These are phyloP conservation scores for Neomorphus geoffroyi DNA, from an alignment of 2,797 vertebrate genomes.

Conservation along the genomic window DNA sequence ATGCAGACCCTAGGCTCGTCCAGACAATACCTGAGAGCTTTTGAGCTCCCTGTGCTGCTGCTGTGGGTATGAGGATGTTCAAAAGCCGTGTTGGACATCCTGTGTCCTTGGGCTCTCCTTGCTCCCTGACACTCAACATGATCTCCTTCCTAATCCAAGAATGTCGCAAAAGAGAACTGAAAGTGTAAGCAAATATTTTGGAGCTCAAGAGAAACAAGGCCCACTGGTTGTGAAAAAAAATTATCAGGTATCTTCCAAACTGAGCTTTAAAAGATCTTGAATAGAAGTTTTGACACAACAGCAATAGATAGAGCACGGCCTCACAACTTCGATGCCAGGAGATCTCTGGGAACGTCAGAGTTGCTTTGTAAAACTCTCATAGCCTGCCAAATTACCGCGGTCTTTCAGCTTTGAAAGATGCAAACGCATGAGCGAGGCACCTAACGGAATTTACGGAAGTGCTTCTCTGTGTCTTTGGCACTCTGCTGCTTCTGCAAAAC, in stretches of 20 bases:
- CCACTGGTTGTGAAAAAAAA: not conserved
- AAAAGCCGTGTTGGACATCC: not conserved
- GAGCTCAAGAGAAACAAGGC: not conserved
- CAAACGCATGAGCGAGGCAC: not conserved
- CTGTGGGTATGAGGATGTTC: not conserved
- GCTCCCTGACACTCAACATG: not conserved
- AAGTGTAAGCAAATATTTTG: not conserved
- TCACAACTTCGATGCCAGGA: rapidly evolving
- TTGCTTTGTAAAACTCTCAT: not conserved
- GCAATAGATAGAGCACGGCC: not conserved
- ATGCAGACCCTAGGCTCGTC: not conserved
- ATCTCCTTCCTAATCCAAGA: not conserved
- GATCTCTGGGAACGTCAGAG: not conserved
- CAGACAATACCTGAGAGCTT: not conserved
- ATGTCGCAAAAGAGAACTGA: not conserved
- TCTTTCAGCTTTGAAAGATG: not conserved
- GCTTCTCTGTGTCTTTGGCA: not conserved
- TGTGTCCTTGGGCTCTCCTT: not conserved
- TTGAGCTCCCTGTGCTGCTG: rapidly evolving
- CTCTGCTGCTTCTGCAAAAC: not conserved
- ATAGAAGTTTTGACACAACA: not conserved
- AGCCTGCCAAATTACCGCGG: not conserved
- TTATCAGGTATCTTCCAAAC: not conserved
- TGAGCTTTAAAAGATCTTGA: not conserved
- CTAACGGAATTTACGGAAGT: not conserved